Evolutionary conservation across 2,797 vertebrate species (phyloP).

Genomic region (Hoplostethus atlanticus): DNA sequence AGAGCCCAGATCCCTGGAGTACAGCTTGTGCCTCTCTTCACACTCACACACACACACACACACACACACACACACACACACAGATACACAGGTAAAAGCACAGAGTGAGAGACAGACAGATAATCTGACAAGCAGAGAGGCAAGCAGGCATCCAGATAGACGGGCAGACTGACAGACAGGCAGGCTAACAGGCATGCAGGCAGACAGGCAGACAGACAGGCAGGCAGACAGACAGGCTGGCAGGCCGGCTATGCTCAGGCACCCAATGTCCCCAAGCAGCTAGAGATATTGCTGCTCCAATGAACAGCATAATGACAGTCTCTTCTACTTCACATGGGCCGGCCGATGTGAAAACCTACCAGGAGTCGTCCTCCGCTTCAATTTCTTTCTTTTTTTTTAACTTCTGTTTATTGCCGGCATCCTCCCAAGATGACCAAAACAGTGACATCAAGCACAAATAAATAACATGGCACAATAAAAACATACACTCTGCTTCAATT

Average conservation of each 20-base stretch:
- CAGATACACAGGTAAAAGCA: slow-evolving; percentile 7
- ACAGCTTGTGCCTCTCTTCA: slow-evolving; percentile 34
- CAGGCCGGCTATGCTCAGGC: slow-evolving; percentile 62
- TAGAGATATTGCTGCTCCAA: slow-evolving; percentile 81
- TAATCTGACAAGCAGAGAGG: slow-evolving; percentile 26
- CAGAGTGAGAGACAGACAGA: slow-evolving; percentile 19
- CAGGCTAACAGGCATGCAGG: slow-evolving; percentile 32
- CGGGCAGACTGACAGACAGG: slow-evolving; percentile 1
- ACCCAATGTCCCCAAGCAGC: slow-evolving; percentile 78
- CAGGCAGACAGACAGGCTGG: slow-evolving; percentile 14
- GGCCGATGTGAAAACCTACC: slow-evolving; percentile 74
- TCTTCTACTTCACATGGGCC: slow-evolving; percentile 74
- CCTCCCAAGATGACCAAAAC: no score
- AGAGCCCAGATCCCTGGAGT: slow-evolving; percentile 54
- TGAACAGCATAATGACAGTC: slow-evolving; percentile 84
- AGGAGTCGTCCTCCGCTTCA: slow-evolving; percentile 58
- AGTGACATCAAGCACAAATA: no score
- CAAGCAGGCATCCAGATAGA: not conserved
- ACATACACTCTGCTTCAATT: no score
- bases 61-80: slow-evolving; percentile 37
- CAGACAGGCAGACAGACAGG: slow-evolving; percentile 11
- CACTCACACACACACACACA: slow-evolving; percentile 9
- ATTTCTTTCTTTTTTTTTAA: slow-evolving; percentile 40
- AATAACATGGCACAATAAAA: no score
- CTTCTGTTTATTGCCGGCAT: no score